These are phyloP conservation scores for Chaetops frenatus DNA, from an alignment of 2,113 vertebrate species.

Conservation along the genomic window DNA sequence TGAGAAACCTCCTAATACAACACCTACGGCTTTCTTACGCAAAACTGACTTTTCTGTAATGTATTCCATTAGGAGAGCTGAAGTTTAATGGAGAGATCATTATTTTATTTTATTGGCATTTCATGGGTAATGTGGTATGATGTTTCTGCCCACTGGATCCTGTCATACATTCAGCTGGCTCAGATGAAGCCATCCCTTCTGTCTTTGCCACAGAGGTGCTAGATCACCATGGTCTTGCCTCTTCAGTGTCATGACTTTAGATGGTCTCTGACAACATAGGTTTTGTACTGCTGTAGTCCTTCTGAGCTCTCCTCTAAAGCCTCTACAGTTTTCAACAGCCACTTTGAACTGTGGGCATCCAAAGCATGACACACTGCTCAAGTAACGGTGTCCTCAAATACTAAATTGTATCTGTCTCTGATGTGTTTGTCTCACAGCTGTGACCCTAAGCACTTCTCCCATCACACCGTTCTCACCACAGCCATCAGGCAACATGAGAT, in stretches of 20 bases:
- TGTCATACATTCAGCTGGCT: neutral
- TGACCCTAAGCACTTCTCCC: neutral
- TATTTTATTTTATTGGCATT: conserved; percentile 20
- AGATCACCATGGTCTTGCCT: neutral
- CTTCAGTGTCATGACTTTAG: neutral
- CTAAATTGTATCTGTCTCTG: neutral
- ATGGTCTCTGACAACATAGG: neutral
- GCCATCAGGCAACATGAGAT: neutral
- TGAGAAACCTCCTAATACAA: conserved; percentile 56
- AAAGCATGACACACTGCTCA: neutral
- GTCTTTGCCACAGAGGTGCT: neutral
- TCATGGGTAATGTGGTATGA: neutral
- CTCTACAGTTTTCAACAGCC: neutral
- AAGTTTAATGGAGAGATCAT: conserved; percentile 24
- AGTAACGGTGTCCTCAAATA: fast-evolving
- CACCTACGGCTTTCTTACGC: conserved; percentile 40
- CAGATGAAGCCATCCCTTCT: neutral
- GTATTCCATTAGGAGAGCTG: conserved; percentile 19
- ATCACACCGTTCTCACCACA: neutral
- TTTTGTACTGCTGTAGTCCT: neutral
- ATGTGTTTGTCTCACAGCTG: neutral
- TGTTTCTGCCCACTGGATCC: neutral
- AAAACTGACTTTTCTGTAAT: conserved; percentile 44
- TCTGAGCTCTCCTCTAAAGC: neutral
- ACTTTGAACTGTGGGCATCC: neutral